Percentiles rank a stretch among this genome's conserved stretches.
phyloP scores from a whole-genome alignment of 2,113 vertebrate genomes.

The Trachemys scripta region DNA sequence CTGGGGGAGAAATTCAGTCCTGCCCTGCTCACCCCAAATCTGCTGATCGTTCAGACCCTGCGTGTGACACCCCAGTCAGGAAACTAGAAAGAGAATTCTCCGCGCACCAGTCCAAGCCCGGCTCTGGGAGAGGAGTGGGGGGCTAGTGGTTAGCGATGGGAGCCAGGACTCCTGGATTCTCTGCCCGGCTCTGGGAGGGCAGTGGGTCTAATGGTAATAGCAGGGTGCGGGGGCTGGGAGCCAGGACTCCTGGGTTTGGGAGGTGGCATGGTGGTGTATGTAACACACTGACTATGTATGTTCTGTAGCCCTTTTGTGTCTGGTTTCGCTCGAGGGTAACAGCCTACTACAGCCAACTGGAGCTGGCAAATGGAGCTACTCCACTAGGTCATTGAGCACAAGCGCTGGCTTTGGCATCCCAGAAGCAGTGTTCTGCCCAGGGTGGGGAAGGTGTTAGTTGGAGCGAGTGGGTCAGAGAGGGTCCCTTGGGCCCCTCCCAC shows the following conservation, averaged over 20 bases:
- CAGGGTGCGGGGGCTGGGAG: fast-evolving
- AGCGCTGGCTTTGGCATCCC: background rate
- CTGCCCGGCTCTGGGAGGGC: background rate
- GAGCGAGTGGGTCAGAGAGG: background rate
- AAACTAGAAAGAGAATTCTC: background rate
- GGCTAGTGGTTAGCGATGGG: too few species aligned
- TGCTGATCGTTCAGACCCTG: background rate
- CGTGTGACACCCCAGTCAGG: background rate
- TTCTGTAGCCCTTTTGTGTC: background rate
- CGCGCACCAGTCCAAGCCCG: background rate
- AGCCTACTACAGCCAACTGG: background rate
- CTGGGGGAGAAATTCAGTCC: background rate
- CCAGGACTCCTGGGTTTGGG: background rate
- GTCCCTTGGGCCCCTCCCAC: background rate
- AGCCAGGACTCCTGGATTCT: background rate
- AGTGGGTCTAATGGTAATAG: background rate
- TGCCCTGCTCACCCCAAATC: background rate
- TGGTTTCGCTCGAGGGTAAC: background rate
- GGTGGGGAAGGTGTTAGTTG: background rate
- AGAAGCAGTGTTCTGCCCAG: background rate
- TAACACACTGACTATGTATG: background rate
- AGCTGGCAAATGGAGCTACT: background rate
- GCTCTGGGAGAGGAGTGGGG: background rate
- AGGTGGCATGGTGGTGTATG: background rate
- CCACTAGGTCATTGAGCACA: background rate